Percentiles rank a stretch among this genome's conserved stretches.
phyloP scores from a whole-genome alignment of 2,113 vertebrate species.

The Elephas maximus region DNA sequence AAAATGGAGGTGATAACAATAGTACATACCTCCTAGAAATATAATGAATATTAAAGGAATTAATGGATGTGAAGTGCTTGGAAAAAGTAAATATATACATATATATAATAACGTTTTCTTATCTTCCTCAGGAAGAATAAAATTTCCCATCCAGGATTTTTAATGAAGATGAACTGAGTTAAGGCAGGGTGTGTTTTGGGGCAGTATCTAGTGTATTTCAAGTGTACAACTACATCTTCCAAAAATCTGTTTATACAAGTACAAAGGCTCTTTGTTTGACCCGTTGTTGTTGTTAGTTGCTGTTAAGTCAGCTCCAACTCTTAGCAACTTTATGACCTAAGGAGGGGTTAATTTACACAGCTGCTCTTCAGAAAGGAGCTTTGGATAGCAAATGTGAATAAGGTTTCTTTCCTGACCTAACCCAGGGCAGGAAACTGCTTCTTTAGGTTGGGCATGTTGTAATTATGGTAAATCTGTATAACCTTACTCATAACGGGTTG shows the following conservation, averaged over 20 bases:
- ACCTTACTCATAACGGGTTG: slow-evolving; percentile 23
- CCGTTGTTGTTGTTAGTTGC: neutral
- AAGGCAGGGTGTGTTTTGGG: neutral
- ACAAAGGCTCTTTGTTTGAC: neutral
- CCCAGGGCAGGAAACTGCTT: neutral
- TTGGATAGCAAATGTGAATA: slow-evolving; percentile 28
- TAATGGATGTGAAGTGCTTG: neutral
- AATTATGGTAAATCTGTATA: slow-evolving; percentile 30
- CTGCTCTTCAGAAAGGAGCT: neutral
- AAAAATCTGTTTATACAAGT: neutral
- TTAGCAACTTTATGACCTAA: neutral
- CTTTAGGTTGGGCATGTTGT: neutral
- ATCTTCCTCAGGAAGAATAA: neutral
- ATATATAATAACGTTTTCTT: neutral
- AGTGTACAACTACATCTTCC: neutral
- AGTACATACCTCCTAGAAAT: neutral
- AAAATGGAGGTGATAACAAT: neutral
- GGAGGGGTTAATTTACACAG: slow-evolving; percentile 9
- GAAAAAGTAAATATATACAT: neutral
- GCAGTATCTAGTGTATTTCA: slow-evolving; percentile 21
- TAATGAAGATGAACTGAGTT: neutral
- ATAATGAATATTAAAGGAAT: neutral
- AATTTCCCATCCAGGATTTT: neutral
- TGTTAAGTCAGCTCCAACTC: neutral
- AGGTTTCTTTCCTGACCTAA: neutral